These are phyloP conservation scores for Gobio occitaniae DNA, from an alignment of 2,797 vertebrate genomes.

Conservation along the genomic window DNA sequence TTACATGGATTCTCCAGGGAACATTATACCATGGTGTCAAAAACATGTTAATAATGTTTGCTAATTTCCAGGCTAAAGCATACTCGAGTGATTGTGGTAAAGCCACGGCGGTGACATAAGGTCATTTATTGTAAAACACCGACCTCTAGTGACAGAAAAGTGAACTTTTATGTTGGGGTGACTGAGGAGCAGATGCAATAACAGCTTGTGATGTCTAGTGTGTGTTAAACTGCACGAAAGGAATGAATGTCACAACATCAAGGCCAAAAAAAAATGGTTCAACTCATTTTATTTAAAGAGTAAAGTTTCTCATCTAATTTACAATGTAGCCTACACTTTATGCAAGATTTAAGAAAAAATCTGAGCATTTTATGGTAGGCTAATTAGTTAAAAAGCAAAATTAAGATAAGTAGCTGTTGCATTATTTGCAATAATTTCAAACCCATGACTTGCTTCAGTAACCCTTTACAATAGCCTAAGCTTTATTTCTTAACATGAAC, in stretches of 20 bases:
- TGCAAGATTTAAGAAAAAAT: not conserved
- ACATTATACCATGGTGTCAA: not conserved
- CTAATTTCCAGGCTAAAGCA: not conserved
- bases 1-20: not conserved
- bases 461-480: not conserved
- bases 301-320: not conserved
- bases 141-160: slow-evolving; percentile 20
- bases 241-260: no score
- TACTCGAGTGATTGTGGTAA: no score
- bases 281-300: slow-evolving; percentile 5
- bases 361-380: not conserved
- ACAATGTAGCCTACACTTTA: not conserved
- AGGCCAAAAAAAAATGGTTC: not conserved
- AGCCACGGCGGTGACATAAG: no score
- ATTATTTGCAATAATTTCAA: not conserved
- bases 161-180: not conserved
- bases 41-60: not conserved
- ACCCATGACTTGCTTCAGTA: not conserved
- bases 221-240: not conserved
- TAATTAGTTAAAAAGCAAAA: not conserved
- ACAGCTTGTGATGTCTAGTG: not conserved
- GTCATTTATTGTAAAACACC: slow-evolving; percentile 13
- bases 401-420: not conserved
- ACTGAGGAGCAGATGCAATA: not conserved
- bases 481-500: not conserved